Evolutionary conservation across 1,140 invertebrate genomes (phyloP), one percentile per base, ranked within the genome.

Genomic region (Drosophila subpulchrella): DNA sequence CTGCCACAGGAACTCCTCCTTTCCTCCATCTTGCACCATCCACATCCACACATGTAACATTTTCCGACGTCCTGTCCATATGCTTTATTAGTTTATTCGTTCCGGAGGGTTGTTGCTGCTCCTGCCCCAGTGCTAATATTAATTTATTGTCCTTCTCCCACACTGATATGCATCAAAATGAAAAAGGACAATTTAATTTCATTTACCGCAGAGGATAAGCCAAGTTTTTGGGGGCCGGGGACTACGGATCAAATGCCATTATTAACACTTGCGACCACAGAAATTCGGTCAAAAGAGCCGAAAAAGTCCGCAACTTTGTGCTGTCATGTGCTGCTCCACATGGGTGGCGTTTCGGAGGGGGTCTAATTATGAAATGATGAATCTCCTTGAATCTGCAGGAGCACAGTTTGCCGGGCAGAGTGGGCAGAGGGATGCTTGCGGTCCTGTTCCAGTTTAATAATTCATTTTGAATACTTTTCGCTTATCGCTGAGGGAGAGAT

Each of bases 171-270:
- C 78, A 85, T 82, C 78, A 62, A 66, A 74, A 88, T 89, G 84
- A 89, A 83, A 86, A 88, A 80, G 83, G 83, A 88, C 83, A 90
- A 88, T 88, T 88, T 88, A 88, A 88, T 88, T 88, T 88, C 80
- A 88, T 88, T 88, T 88, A 60, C 62, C 76, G 75, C 58, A 65
- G 39, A 66, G 62, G 48, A 65, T 46, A 65, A 62, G 60, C 32
- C 62, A 48, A 44, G 56, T 36, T 34, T 20, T 66, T 34, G 38
- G 67, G 44, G 60, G 51, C n/a, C 20, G 38, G 41, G 34, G 62
- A 27, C n/a, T 36, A 41, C 55, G 70, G 63, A 80, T 72, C 75
- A 75, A 71, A 79, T 63, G 84, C 83, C 76, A 88, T 88, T 88
- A 89, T 88, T 80, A 84, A 88, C 83, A 88, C 83, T 88, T 88